Conservation (phyloP, 2,113 vertebrate species). For the Taxidea taxus region DNA sequence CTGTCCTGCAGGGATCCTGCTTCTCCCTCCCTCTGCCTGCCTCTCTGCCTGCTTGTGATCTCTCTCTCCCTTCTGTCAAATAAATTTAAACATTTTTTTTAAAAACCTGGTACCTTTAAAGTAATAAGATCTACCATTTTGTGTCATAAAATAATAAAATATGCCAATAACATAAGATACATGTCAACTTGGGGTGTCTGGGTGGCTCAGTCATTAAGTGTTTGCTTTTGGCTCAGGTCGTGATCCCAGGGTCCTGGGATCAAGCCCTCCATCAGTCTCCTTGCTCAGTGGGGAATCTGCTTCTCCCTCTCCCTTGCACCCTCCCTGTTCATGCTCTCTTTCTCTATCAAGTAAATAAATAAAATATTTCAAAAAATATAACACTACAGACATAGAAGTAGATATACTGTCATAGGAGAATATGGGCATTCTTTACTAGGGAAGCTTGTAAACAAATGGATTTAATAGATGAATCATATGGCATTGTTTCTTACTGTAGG, state of each 20-base stretch:
- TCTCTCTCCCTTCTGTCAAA: too few species aligned
- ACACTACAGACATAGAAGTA: neutral
- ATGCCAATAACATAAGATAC: neutral
- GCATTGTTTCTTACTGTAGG: neutral
- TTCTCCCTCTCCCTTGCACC: neutral
- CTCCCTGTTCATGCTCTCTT: neutral
- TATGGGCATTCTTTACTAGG: neutral
- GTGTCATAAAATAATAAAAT: neutral
- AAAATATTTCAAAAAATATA: neutral
- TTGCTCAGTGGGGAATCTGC: neutral
- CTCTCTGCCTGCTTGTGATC: too few species aligned
- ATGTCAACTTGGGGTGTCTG: neutral
- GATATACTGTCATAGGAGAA: neutral
- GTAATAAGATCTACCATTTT: neutral
- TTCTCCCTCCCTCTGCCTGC: too few species aligned
- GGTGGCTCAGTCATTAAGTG: neutral
- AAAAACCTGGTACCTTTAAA: neutral
- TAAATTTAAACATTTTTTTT: too few species aligned
- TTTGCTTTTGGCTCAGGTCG: too few species aligned
- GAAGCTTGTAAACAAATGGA: neutral
- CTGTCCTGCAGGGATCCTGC: too few species aligned
- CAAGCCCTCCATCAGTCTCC: too few species aligned
- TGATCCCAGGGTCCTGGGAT: too few species aligned
- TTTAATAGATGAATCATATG: neutral
- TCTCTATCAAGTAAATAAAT: neutral